Base-by-base conservation (phyloP, 2,888 invertebrate genomes). In the Elegia similella region DNA sequence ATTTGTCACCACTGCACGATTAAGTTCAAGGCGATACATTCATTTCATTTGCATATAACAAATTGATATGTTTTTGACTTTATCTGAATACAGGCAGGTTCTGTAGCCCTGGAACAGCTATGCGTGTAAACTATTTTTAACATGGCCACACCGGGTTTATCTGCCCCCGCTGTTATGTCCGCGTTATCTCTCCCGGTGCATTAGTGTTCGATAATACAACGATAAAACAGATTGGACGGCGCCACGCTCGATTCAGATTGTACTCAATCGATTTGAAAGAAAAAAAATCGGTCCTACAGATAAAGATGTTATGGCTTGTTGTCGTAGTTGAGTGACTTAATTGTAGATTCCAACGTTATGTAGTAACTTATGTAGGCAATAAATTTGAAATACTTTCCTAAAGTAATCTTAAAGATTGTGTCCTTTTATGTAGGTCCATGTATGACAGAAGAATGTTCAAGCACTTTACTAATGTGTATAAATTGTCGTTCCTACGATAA, bases 61-160 rank as follows among this genome's bases (percentile, higher is more conserved):
- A 69, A 69, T 62, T 55, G 60, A 38, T 56, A 56, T 43, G 44
- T 55, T 55, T 44, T 55, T 55, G 44, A 55, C 54, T 55, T 55
- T 55, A 55, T 55, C 54, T 55, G 47, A 44, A 59, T 55, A 55
- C 52, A 55, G 61, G 53, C 60, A 61, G 60, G 58, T 66, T 69
- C 71, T 74, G 73, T 76, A 76, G 70, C 73, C 76, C 80, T 72
- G 70, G 69, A 72, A 64, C 75, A 72, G 77, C 85, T 88, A 89
- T 88, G 84, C 86, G 81, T 88, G 88, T 89, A 87, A 85, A 89
- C 88, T 88, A 89, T 90, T 89, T 89, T 87, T 86, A 89, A 89
- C 90, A 89, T 86, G 89, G 78, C 88, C 89, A 90, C 90, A 89
- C 88, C 73, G 88, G 76, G 84, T 82, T 84, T 89, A 90, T 91